These are phyloP conservation scores for Schizopygopsis malacanthus DNA, from an alignment of 2,797 vertebrate genomes.

Conservation along the genomic window DNA sequence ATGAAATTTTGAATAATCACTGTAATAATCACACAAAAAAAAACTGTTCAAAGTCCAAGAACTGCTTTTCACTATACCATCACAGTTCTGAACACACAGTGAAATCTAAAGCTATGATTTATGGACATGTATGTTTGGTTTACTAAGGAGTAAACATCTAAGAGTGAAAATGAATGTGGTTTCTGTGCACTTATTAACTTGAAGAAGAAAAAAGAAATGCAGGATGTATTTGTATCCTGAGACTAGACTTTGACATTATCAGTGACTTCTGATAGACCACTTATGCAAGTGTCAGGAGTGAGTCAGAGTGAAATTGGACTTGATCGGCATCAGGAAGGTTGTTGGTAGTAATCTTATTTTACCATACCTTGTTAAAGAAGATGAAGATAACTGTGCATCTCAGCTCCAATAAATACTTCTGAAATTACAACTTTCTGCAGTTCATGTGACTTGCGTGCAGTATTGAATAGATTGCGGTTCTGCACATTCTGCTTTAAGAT, in stretches of 20 bases:
- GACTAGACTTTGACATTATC: not conserved
- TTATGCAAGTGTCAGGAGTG: not conserved
- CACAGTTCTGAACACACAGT: not conserved
- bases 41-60: conserved; percentile 31
- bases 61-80: not conserved
- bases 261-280: not conserved
- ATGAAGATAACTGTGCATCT: not conserved
- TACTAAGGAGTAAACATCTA: not conserved
- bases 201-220: not conserved
- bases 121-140: not conserved
- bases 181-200: not conserved
- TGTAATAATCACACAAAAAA: conserved; percentile 47
- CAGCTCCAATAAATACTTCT: not conserved
- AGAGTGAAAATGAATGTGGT: not conserved
- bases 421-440: not conserved
- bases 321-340: not conserved
- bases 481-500: not conserved
- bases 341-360: not conserved
- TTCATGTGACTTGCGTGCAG: not conserved
- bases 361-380: not conserved
- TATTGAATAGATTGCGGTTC: not conserved
- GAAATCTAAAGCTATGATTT: not conserved
- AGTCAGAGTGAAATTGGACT: not conserved
- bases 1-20: not conserved
- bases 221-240: not conserved